Evolutionary conservation across 2,797 vertebrate species (phyloP), one percentile per base, ranked within the genome.

Genomic region (Bufotes viridis): DNA sequence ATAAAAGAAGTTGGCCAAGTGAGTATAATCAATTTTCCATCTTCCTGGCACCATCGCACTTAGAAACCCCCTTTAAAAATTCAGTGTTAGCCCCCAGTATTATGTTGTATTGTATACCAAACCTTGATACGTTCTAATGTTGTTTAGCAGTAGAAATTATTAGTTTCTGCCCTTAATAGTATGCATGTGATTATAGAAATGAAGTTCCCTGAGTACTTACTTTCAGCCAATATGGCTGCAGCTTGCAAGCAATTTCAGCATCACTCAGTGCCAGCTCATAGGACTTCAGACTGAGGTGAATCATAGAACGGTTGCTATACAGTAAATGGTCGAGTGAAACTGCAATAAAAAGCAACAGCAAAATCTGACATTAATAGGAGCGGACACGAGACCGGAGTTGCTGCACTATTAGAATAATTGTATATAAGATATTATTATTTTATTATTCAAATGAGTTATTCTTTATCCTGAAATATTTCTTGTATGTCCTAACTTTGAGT

Each of bases 251-350:
- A 89, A 91, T 94, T 91, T 97, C 96, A 10, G 97, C 97, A 82
- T 98, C 97, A 0, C 91, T 93, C 91, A 98, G 90, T 0, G 97
- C 97, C 65, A 95, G 93, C 81, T 97, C 95, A 86, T 94, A 96
- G 75, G 92, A 94, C 89, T 95, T 96, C 92, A 98, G 94, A 83
- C 95, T 95, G 53, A 95, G 96, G 92, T 97, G 95, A 92, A 98
- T 97, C 94, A 96, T 96, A 82, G 97, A 97, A 87, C 97, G 96
- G 90, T 97, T 97, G 90, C 96, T 96, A 90, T 96, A 97, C 81
- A 98, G 93, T 89, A 97, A 95, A 92, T 97, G 96, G 93, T 98
- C 97, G 89, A 93, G 94, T 81, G 97, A 97, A 90, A 96, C 98
- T 99, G 93, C 4, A 90, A 91, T 78, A 58, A 82, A 81, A n/a